A percentile compares a stretch with the other conserved stretches of the same genome.
Conservation (phyloP, 2,888 invertebrate genomes). For the Atherix ibis region DNA sequence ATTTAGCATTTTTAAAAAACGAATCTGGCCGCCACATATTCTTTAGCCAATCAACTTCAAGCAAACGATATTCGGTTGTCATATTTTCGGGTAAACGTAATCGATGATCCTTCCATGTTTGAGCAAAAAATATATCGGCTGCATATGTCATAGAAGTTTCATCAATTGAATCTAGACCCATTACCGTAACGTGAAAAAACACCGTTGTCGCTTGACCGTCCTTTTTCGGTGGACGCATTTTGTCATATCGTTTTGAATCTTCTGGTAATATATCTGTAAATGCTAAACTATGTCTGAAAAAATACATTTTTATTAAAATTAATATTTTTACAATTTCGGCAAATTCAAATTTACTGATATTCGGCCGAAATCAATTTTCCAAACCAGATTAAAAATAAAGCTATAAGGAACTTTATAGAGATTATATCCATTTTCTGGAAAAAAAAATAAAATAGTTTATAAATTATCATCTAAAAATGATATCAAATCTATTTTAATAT, state of each 20-base stretch:
- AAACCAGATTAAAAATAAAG: conserved; percentile 26
- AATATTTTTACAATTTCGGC: conserved; percentile 1
- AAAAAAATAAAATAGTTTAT: conserved; percentile 11
- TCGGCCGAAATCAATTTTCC: conserved; percentile 25
- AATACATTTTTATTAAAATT: conserved; percentile 1
- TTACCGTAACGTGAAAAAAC: conserved; percentile 83
- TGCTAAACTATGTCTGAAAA: conserved; percentile 51
- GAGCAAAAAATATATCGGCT: conserved; percentile 84
- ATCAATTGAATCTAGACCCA: conserved; percentile 90
- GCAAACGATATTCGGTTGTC: conserved; percentile 76
- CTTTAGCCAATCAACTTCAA: conserved; percentile 81
- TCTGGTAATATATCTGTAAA: conserved; percentile 75
- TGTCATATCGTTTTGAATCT: conserved; percentile 75
- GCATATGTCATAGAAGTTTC: conserved; percentile 93
- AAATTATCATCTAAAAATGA: no score
- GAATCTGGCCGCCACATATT: conserved; percentile 91
- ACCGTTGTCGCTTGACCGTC: conserved; percentile 78
- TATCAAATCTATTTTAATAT: no score
- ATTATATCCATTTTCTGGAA: conserved; percentile 22
- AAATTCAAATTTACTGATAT: conserved; percentile 26
- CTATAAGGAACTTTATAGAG: conserved; percentile 23
- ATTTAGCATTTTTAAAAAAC: conserved; percentile 87
- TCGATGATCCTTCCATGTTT: conserved; percentile 85
- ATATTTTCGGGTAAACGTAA: conserved; percentile 76
- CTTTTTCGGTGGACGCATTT: conserved; percentile 84